Percentiles rank a stretch among this genome's conserved stretches.
These are phyloP conservation scores for Doryteuthis pealeii DNA, from an alignment of 1,140 invertebrate species.

Conservation along the genomic window DNA sequence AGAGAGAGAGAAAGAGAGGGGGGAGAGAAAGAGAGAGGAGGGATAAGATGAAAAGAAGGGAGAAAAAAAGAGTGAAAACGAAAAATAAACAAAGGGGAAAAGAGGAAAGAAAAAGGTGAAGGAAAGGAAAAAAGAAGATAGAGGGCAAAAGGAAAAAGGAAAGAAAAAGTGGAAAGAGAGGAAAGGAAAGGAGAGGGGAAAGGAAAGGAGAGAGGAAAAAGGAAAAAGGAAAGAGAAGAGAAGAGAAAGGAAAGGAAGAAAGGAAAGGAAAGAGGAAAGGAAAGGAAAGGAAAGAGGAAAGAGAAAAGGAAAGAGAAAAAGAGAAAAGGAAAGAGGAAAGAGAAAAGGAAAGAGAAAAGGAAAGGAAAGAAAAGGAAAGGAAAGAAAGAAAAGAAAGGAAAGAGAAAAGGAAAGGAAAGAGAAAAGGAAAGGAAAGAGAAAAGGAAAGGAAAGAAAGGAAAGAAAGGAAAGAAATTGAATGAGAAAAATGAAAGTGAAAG, in stretches of 20 bases:
- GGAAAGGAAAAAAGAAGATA: neutral
- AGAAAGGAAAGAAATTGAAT: too few species aligned
- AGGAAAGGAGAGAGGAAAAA: neutral
- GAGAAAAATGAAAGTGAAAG: neutral
- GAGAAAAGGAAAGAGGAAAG: neutral
- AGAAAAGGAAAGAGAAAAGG: too few species aligned
- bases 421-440: neutral
- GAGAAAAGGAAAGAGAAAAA: neutral
- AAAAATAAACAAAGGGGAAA: too few species aligned
- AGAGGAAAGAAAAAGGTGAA: too few species aligned
- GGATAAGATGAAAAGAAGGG: too few species aligned
- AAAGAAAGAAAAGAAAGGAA: neutral
- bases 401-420: neutral
- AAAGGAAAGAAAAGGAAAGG: neutral
- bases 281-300: too few species aligned
- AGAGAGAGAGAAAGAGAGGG: too few species aligned
- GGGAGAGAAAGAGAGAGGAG: too few species aligned
- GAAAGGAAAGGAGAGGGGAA: neutral
- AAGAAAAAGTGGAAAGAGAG: neutral
- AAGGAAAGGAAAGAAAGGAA: neutral
- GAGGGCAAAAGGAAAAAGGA: neutral
- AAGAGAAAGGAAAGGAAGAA: neutral
- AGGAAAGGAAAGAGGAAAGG: neutral
- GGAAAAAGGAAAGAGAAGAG: neutral
- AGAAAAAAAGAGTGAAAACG: too few species aligned